Conservation (phyloP, 1,140 invertebrate species). For the Lycorma delicatula region DNA sequence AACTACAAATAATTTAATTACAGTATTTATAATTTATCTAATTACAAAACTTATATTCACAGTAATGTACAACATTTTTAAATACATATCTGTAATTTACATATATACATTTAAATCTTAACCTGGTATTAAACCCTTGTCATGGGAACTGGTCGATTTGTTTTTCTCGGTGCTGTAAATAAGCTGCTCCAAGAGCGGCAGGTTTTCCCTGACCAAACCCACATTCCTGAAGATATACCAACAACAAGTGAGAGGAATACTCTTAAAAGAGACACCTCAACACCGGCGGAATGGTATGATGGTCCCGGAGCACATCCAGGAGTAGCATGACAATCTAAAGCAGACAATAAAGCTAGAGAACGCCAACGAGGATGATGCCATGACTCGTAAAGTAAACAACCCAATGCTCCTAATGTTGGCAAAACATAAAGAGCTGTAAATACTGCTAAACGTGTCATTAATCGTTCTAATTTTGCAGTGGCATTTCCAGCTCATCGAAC, state of each 20-base stretch:
- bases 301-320: constrained; percentile 37
- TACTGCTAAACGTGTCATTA: constrained; percentile 76
- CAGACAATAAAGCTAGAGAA: constrained; percentile 43
- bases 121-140: constrained; percentile 21
- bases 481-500: constrained; percentile 48
- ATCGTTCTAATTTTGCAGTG: constrained; percentile 73
- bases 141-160: constrained; percentile 20
- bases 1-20: too few species aligned
- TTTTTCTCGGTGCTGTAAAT: constrained; percentile 41
- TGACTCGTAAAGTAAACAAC: constrained; percentile 46
- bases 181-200: constrained; percentile 62
- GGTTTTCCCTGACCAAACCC: constrained; percentile 88
- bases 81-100: too few species aligned
- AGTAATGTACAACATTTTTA: too few species aligned
- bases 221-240: constrained; percentile 76
- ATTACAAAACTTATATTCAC: too few species aligned
- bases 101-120: too few species aligned
- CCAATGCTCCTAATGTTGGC: constrained; percentile 50
- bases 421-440: constrained; percentile 70
- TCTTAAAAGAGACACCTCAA: constrained; percentile 55
- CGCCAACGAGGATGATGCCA: constrained; percentile 45
- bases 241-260: constrained; percentile 69
- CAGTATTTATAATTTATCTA: too few species aligned
- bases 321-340: constrained; percentile 40
- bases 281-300: constrained; percentile 38